Evolutionary conservation across 2,888 invertebrate genomes (phyloP).

Genomic region (Strigamia maritima): DNA sequence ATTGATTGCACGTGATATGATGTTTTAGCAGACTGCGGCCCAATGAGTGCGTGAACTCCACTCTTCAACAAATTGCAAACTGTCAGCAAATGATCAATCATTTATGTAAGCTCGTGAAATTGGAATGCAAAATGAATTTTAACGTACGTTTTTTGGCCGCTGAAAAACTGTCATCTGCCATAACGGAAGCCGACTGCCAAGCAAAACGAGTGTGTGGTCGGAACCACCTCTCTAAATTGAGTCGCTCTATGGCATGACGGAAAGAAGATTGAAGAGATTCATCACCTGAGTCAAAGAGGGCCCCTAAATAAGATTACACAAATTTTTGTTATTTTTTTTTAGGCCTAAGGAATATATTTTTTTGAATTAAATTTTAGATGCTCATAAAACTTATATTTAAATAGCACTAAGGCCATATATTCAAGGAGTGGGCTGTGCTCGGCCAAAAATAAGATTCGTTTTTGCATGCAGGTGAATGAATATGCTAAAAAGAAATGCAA

Average conservation of each 20-base stretch:
- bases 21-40: slow-evolving; percentile 67
- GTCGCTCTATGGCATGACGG: slow-evolving; percentile 2
- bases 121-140: background rate
- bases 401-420: slow-evolving; percentile 3
- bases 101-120: background rate
- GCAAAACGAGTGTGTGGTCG: background rate
- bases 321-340: background rate
- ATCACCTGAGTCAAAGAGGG: slow-evolving; percentile 23
- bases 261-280: slow-evolving; percentile 23
- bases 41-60: slow-evolving; percentile 57
- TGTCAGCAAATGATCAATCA: slow-evolving; percentile 19
- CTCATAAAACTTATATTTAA: slow-evolving; percentile 21
- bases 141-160: slow-evolving; percentile 23
- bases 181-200: background rate
- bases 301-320: background rate
- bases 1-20: slow-evolving; percentile 77
- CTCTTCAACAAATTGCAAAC: slow-evolving; percentile 38
- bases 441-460: background rate
- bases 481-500: slow-evolving; percentile 12
- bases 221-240: slow-evolving; percentile 5
- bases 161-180: slow-evolving; percentile 27
- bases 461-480: slow-evolving; percentile 9
- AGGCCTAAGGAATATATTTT: background rate
- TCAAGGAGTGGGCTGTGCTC: background rate
- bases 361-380: background rate